These are phyloP conservation scores for Chrysolina americana DNA, from an alignment of 2,888 invertebrate species.

Conservation along the genomic window DNA sequence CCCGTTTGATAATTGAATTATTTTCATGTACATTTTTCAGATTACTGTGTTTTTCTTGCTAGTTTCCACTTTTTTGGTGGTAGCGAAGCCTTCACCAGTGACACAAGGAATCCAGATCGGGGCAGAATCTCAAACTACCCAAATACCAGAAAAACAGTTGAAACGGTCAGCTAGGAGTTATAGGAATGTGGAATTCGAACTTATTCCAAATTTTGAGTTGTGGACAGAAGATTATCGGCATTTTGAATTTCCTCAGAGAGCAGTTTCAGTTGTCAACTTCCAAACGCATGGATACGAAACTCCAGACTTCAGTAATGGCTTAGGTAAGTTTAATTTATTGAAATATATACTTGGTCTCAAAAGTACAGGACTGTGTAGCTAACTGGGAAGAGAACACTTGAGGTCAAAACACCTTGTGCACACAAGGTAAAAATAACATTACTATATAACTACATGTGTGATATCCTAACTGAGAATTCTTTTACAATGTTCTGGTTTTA, in stretches of 20 bases:
- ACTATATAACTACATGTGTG: too few species aligned
- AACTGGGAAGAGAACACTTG: too few species aligned
- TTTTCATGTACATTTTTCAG: not conserved
- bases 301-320: conserved; percentile 68
- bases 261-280: conserved; percentile 1
- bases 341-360: conserved; percentile 1
- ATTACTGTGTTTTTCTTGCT: not conserved
- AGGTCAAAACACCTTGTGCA: too few species aligned
- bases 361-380: too few species aligned
- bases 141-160: not conserved
- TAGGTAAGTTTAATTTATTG: not conserved
- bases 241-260: conserved; percentile 10
- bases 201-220: conserved; percentile 23
- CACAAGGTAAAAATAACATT: too few species aligned
- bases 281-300: conserved; percentile 61
- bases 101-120: not conserved
- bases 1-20: too few species aligned
- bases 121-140: not conserved
- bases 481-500: too few species aligned
- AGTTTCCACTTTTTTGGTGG: not conserved
- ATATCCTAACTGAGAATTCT: too few species aligned
- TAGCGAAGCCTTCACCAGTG: not conserved
- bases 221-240: conserved; percentile 27
- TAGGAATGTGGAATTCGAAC: conserved; percentile 12
- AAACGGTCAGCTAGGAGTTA: not conserved